Evolutionary conservation across 2,113 vertebrate species (phyloP).

Genomic region (Eonycteris spelaea): DNA sequence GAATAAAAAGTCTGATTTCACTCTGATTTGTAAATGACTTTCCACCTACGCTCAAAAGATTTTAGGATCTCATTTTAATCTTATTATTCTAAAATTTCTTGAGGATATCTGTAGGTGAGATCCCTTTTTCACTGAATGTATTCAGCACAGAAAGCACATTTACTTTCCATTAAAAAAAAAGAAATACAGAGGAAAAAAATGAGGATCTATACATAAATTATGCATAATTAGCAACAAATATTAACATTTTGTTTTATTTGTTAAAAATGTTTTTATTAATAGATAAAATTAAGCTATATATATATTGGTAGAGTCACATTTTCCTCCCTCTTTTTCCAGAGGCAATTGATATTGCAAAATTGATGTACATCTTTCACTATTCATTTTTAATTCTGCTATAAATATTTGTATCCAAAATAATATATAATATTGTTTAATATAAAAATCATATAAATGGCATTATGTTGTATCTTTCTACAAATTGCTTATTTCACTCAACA

Average conservation of each 20-base stretch:
- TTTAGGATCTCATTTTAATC: neutral
- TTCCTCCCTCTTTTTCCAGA: neutral
- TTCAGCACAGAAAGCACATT: neutral
- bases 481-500: slow-evolving; percentile 8
- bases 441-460: slow-evolving; percentile 16
- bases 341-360: neutral
- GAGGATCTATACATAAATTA: neutral
- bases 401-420: neutral
- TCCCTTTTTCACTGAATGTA: neutral
- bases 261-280: slow-evolving; percentile 4
- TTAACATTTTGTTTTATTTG: neutral
- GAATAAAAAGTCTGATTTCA: neutral
- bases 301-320: neutral
- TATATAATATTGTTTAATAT: neutral
- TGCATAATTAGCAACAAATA: neutral
- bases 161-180: neutral
- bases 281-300: neutral
- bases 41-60: neutral
- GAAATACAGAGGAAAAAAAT: neutral
- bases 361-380: neutral
- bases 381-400: neutral
- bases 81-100: slow-evolving; percentile 31
- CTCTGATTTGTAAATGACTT: neutral
- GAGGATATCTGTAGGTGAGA: neutral
- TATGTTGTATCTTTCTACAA: slow-evolving; percentile 21